These are phyloP conservation scores for Passer domesticus DNA, from an alignment of 2,113 vertebrate genomes.

Conservation along the genomic window DNA sequence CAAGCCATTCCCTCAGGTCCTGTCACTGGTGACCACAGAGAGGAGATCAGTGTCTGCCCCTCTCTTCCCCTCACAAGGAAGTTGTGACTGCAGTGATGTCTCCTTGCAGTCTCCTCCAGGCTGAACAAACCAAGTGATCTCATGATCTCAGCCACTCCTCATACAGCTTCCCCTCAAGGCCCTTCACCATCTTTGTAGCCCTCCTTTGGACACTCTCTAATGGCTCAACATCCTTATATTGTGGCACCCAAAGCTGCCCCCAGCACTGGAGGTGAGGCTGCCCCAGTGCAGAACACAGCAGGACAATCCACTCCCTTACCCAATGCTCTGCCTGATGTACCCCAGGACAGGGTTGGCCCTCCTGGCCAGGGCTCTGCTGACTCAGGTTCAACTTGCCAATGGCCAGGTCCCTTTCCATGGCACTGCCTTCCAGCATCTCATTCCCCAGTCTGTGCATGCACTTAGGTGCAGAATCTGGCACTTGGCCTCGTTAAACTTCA, in stretches of 20 bases:
- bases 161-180: accelerated
- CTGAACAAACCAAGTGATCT: background rate
- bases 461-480: accelerated
- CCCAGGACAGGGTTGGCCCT: accelerated
- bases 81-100: background rate
- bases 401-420: accelerated
- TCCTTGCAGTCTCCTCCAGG: background rate
- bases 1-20: accelerated
- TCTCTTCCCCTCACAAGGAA: background rate
- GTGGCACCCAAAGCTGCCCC: background rate
- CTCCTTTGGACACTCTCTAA: accelerated
- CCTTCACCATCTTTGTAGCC: accelerated
- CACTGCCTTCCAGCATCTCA: background rate
- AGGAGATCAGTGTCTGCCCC: background rate
- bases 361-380: background rate
- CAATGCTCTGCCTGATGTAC: accelerated
- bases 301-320: background rate
- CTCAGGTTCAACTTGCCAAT: accelerated
- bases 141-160: background rate
- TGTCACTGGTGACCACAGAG: background rate
- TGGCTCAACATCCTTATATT: accelerated
- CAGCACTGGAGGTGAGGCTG: accelerated
- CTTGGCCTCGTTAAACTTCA: background rate
- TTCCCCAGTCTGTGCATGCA: background rate
- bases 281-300: accelerated